phyloP scores from a whole-genome alignment of 1,140 invertebrate genomes.

The Conopomorpha cramerella region DNA sequence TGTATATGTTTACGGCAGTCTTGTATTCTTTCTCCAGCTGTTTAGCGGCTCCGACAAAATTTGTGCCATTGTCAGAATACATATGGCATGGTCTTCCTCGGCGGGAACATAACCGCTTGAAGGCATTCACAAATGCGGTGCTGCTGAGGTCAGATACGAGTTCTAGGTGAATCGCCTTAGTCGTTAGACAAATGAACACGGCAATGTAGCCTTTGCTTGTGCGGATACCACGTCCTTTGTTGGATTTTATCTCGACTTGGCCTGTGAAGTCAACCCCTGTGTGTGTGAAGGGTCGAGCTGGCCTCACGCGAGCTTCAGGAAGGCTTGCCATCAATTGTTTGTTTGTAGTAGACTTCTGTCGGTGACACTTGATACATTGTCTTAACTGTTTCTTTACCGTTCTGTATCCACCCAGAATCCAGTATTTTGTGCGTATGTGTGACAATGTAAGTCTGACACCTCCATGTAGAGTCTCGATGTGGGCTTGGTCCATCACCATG shows the following conservation, averaged over 20 bases:
- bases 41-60: slow-evolving; percentile 19
- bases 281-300: too few relatives aligned
- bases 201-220: slow-evolving; percentile 2
- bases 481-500: neutral
- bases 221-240: neutral
- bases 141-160: neutral
- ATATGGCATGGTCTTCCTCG: slow-evolving; percentile 8
- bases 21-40: slow-evolving; percentile 6
- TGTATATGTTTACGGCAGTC: neutral
- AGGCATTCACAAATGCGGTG: neutral
- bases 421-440: neutral
- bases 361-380: neutral
- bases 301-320: too few relatives aligned
- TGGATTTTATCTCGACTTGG: slow-evolving; percentile 1
- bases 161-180: slow-evolving; percentile 1
- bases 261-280: too few relatives aligned
- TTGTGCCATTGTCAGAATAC: slow-evolving; percentile 25
- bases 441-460: neutral
- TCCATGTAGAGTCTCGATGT: neutral
- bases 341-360: neutral
- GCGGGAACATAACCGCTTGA: slow-evolving; percentile 4
- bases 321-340: too few relatives aligned
- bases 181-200: neutral
- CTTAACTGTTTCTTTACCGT: neutral
- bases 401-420: neutral